phyloP scores from a whole-genome alignment of 2,113 vertebrate species.

The Notothenia coriiceps region DNA sequence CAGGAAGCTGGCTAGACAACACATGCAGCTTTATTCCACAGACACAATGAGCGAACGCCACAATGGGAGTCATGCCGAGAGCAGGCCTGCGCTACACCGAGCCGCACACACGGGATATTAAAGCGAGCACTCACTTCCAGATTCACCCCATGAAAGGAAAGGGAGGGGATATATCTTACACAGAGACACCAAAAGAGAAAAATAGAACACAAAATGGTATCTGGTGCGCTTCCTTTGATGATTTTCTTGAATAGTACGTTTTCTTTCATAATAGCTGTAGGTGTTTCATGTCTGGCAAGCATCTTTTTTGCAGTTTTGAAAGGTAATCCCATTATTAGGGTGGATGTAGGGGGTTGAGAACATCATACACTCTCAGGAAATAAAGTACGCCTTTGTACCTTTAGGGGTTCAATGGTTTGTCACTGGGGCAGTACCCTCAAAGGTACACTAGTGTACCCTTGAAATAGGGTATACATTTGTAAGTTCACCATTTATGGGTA shows the following conservation, averaged over 20 bases:
- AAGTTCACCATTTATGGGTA: too few relatives aligned
- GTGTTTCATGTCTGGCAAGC: constrained; percentile 43
- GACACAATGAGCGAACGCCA: constrained; percentile 81
- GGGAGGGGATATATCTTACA: constrained; percentile 62
- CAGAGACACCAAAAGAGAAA: constrained; percentile 41
- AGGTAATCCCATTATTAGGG: constrained; percentile 52
- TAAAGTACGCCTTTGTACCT: too few relatives aligned
- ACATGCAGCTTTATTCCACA: constrained; percentile 83
- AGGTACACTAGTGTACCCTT: too few relatives aligned
- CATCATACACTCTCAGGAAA: too few relatives aligned
- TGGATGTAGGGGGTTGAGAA: background rate
- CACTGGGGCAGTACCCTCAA: too few relatives aligned
- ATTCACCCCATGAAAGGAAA: constrained; percentile 74
- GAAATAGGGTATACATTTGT: too few relatives aligned
- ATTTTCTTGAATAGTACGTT: constrained; percentile 59
- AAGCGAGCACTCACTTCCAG: constrained; percentile 76
- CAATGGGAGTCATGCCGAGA: constrained; percentile 84
- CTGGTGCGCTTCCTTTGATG: constrained; percentile 43
- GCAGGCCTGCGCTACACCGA: constrained; percentile 74
- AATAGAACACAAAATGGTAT: constrained; percentile 48
- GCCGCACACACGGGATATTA: constrained; percentile 78
- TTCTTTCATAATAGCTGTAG: constrained; percentile 61
- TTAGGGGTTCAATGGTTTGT: too few relatives aligned
- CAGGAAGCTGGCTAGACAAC: constrained; percentile 87
- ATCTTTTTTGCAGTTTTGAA: constrained; percentile 38